Base-by-base conservation (phyloP, 2,888 invertebrate species). In the Ormia ochracea region DNA sequence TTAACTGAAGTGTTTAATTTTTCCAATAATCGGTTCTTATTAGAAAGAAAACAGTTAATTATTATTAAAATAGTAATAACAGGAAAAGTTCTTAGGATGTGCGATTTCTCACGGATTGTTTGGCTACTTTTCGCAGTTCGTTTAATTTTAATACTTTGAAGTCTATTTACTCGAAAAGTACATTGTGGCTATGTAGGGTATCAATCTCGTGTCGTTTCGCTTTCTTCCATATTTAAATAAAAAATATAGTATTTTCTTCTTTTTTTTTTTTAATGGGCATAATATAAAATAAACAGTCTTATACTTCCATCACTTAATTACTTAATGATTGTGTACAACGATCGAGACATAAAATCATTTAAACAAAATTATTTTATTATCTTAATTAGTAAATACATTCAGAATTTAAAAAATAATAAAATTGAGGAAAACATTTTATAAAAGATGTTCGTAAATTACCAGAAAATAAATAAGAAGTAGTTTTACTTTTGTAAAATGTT, bases 341-440 rank as follows among this genome's bases (percentile, higher is more conserved):
- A 61, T 69, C 68, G 69, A 66, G 66, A 69, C 52, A 76, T 54
- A 66, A 52, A 61, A 69, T 69, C 26, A 78, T 69, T 78, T 74
- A 78, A 68, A 68, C 58, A 48, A 23, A 73, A 78, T 78, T 31
- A 78, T 56, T 78, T 74, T 56, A 74, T 74, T 78, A 58, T 69
- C 78, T 78, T 73, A 78, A 74, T 78, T 78, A 74, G 78, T 48
- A 61, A 63, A 68, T 78, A 68, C 73, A 56, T 41, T 31, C 68
- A 69, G 68, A 68, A 54, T 41, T 66, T 48, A 52, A 66, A 61
- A 65, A 74, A 63, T 21, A 54, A 54, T 54, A 54, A 7, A 9
- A 10, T 43, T 54, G 21, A 54, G 21, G 12, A 17, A 52, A 31
- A 48, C 21, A 33, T 41, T 41, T 4, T 33, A 23, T 14, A 33